phyloP scores from a whole-genome alignment of 37 sponge, comb jelly and placozoan species.

The Spongilla lacustris region DNA sequence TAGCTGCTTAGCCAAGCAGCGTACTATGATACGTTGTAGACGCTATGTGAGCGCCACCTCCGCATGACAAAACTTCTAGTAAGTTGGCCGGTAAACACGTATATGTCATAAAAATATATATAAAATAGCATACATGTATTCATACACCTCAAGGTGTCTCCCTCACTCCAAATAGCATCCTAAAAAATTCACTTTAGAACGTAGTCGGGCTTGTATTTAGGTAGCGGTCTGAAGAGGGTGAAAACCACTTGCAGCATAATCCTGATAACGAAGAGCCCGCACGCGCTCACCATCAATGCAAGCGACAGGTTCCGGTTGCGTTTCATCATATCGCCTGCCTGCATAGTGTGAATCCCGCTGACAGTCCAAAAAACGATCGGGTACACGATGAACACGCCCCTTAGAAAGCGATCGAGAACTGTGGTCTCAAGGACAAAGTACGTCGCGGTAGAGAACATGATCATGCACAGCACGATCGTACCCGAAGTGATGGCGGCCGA shows the following conservation, averaged over 20 bases:
- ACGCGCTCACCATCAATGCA: not conserved
- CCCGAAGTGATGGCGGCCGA: not conserved
- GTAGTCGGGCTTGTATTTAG: not conserved
- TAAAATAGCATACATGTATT: no score
- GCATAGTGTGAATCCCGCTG: not conserved
- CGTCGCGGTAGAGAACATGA: not conserved
- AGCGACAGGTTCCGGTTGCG: constrained; percentile 4
- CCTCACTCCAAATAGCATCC: no score
- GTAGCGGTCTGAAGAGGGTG: constrained; percentile 20
- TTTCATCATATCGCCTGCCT: not conserved
- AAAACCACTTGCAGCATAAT: constrained; percentile 22
- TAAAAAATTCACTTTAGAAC: not conserved
- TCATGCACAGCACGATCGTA: constrained; percentile 3
- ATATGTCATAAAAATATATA: no score
- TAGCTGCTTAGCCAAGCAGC: no score
- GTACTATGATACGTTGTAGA: no score
- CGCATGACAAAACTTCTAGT: no score
- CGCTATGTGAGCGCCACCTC: no score
- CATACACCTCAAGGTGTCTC: no score
- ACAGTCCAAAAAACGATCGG: constrained; percentile 54
- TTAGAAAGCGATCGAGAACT: constrained; percentile 25
- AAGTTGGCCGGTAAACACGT: no score
- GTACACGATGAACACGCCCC: constrained; percentile 33
- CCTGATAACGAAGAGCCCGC: constrained; percentile 2
- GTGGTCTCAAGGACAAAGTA: constrained; percentile 58